These are phyloP conservation scores for Sylvilagus bachmani DNA, from an alignment of 2,113 vertebrate genomes.

Conservation along the genomic window DNA sequence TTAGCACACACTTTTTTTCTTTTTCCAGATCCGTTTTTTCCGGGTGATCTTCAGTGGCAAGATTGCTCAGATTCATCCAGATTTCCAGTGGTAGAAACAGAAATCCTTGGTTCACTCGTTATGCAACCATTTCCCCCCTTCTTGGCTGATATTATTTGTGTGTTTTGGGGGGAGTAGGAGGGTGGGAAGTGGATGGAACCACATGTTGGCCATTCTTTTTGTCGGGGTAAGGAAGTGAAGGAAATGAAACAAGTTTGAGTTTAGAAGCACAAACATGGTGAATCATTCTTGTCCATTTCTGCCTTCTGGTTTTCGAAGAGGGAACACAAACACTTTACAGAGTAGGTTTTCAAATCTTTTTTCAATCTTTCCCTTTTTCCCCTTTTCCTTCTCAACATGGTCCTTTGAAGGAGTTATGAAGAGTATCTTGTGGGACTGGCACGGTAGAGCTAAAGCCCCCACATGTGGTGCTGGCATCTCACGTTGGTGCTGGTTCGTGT, in stretches of 20 bases:
- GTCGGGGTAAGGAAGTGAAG: neutral
- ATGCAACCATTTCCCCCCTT: neutral
- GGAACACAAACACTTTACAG: neutral
- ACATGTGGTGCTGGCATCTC: too few species aligned
- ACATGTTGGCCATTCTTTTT: neutral
- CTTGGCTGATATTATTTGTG: neutral
- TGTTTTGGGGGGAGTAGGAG: too few species aligned
- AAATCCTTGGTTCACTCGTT: neutral
- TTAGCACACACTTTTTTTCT: neutral
- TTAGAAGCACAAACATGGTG: neutral
- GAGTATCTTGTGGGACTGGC: too few species aligned
- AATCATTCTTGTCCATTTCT: neutral
- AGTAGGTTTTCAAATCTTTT: neutral
- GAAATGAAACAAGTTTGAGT: neutral
- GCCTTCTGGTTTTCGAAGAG: neutral
- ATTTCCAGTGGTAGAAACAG: neutral
- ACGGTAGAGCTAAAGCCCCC: too few species aligned
- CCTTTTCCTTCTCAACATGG: neutral
- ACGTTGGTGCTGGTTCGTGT: too few species aligned
- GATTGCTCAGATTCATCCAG: neutral
- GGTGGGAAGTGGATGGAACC: neutral
- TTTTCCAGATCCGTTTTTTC: neutral
- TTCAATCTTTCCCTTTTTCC: neutral
- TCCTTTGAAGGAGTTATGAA: neutral
- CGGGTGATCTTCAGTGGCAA: neutral